Evolutionary conservation across 2,888 invertebrate genomes (phyloP).

Genomic region (Leucophora obtusa): DNA sequence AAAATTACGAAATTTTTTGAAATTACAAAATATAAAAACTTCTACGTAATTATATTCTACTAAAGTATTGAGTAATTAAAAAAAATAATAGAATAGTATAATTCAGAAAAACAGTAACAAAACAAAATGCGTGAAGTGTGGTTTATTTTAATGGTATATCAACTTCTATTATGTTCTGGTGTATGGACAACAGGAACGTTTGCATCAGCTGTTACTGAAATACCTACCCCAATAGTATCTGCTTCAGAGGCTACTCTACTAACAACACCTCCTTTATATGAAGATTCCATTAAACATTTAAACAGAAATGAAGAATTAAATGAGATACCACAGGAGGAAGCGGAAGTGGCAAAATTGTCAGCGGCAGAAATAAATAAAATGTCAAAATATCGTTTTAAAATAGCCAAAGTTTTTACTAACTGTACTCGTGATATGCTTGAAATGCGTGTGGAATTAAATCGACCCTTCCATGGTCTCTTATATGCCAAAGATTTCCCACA

Average conservation of each 20-base stretch:
- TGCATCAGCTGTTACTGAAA: constrained; percentile 58
- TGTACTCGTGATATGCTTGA: constrained; percentile 84
- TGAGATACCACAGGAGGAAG: constrained; percentile 36
- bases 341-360: constrained; percentile 41
- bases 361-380: constrained; percentile 40
- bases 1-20: constrained; percentile 7
- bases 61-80: constrained; percentile 25
- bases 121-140: constrained; percentile 67
- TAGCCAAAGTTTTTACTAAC: constrained; percentile 81
- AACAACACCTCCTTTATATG: constrained; percentile 65
- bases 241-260: constrained; percentile 70
- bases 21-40: constrained; percentile 12
- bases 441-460: constrained; percentile 81
- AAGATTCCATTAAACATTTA: constrained; percentile 11
- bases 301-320: constrained; percentile 35
- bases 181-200: constrained; percentile 71
- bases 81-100: constrained; percentile 3
- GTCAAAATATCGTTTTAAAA: constrained; percentile 79
- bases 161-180: constrained; percentile 72
- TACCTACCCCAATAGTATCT: constrained; percentile 65
- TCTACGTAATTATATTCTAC: neutral
- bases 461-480: constrained; percentile 84
- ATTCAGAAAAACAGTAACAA: neutral
- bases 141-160: constrained; percentile 29
- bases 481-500: constrained; percentile 88